Conservation (phyloP, 2,888 invertebrate genomes). For the Proisotoma minuta region DNA sequence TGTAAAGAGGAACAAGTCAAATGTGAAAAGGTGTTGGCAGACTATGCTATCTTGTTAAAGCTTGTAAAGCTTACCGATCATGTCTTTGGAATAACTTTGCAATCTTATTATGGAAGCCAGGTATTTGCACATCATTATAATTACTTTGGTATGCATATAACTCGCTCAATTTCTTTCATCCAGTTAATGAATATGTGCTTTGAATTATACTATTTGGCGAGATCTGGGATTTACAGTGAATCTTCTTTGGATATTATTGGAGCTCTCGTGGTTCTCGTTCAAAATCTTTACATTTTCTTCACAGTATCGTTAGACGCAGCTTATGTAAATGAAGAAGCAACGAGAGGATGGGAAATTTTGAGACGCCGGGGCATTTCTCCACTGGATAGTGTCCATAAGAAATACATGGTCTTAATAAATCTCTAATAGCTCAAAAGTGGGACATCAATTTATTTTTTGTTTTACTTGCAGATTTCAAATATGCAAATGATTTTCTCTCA, state of each 20-base stretch:
- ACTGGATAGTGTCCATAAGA: slow-evolving; percentile 27
- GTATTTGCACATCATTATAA: slow-evolving; percentile 12
- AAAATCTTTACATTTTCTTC: slow-evolving; percentile 45
- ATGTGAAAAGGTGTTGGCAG: slow-evolving; percentile 29
- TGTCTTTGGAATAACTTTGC: slow-evolving; percentile 39
- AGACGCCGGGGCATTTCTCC: slow-evolving; percentile 27
- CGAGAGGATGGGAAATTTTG: slow-evolving; percentile 38
- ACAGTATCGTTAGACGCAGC: slow-evolving; percentile 43
- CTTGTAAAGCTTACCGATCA: slow-evolving; percentile 37
- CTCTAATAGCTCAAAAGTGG: not conserved
- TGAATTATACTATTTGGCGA: slow-evolving; percentile 44
- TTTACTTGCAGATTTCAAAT: slow-evolving; percentile 34
- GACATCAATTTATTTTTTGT: not conserved
- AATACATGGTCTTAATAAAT: slow-evolving; percentile 33
- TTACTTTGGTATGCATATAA: not conserved
- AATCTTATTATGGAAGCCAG: slow-evolving; percentile 44
- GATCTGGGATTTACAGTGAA: slow-evolving; percentile 22
- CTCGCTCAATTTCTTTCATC: not conserved
- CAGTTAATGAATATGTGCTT: slow-evolving; percentile 46
- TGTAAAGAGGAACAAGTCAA: slow-evolving; percentile 10
- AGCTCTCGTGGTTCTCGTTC: slow-evolving; percentile 31
- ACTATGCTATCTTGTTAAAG: slow-evolving; percentile 27
- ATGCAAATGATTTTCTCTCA: slow-evolving; percentile 36
- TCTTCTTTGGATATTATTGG: slow-evolving; percentile 25
- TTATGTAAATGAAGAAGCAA: slow-evolving; percentile 39